phyloP scores from a whole-genome alignment of 2,113 vertebrate species.

The Himantopus leucocephalus region DNA sequence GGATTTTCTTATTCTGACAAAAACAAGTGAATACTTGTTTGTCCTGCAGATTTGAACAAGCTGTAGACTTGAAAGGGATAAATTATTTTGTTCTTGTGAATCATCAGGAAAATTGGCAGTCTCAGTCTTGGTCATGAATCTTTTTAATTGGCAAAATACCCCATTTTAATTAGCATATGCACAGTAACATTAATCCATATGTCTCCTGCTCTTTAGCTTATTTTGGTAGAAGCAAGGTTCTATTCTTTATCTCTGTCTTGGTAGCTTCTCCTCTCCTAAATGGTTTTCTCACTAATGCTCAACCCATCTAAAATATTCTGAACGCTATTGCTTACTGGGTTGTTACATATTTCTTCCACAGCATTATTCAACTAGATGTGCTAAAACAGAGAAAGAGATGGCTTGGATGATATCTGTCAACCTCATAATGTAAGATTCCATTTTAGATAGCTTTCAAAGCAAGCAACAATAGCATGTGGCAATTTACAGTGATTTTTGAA shows the following conservation, averaged over 20 bases:
- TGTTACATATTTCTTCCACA: background rate
- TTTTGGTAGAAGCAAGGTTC: background rate
- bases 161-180: background rate
- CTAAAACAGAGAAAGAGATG: background rate
- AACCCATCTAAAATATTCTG: background rate
- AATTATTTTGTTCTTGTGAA: background rate
- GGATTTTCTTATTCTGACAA: background rate
- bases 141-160: background rate
- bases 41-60: background rate
- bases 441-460: constrained; percentile 25
- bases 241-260: background rate
- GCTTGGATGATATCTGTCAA: background rate
- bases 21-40: background rate
- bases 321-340: background rate
- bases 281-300: background rate
- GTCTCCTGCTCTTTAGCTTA: background rate
- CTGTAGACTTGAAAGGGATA: background rate
- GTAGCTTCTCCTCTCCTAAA: background rate
- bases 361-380: background rate
- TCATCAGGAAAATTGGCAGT: background rate
- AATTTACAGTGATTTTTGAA: constrained; percentile 45
- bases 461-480: constrained; percentile 9
- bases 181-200: background rate
- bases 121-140: background rate
- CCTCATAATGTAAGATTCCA: background rate